These are phyloP conservation scores for Atta cephalotes DNA, from an alignment of 1,140 invertebrate species.

Conservation along the genomic window DNA sequence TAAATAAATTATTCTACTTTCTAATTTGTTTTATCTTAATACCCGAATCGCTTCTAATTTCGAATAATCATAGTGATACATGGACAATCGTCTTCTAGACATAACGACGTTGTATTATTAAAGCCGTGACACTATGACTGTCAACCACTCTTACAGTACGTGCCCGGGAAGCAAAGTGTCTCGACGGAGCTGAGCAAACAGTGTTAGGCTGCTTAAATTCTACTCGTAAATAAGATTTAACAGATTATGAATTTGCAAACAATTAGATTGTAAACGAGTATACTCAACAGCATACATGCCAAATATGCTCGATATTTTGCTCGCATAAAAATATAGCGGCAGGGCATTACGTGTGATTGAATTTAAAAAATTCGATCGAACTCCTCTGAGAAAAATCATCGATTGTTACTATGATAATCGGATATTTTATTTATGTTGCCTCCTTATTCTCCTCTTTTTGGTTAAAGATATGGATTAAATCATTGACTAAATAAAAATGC, in stretches of 20 bases:
- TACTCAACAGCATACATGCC: conserved; percentile 13
- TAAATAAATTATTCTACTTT: neutral
- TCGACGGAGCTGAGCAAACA: conserved; percentile 61
- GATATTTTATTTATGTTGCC: neutral
- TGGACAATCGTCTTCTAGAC: conserved; percentile 5
- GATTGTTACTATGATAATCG: neutral
- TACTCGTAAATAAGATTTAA: conserved; percentile 68
- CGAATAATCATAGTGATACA: neutral
- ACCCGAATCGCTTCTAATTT: neutral
- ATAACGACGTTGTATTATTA: conserved; percentile 27
- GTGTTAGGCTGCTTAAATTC: conserved; percentile 65
- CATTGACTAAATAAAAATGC: neutral
- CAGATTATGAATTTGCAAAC: conserved; percentile 67
- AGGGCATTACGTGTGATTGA: neutral
- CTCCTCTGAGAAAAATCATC: neutral
- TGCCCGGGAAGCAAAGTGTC: conserved; percentile 44
- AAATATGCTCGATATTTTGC: neutral
- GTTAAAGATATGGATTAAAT: neutral
- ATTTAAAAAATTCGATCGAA: neutral
- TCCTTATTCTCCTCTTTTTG: neutral
- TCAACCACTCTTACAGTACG: conserved; percentile 61
- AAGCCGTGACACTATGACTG: conserved; percentile 32
- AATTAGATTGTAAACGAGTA: conserved; percentile 59
- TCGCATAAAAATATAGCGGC: neutral
- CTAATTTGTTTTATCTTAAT: neutral